These are phyloP conservation scores for Paramuricea clavata DNA, from an alignment of 92 coral and sea anemone genomes.

Conservation along the genomic window DNA sequence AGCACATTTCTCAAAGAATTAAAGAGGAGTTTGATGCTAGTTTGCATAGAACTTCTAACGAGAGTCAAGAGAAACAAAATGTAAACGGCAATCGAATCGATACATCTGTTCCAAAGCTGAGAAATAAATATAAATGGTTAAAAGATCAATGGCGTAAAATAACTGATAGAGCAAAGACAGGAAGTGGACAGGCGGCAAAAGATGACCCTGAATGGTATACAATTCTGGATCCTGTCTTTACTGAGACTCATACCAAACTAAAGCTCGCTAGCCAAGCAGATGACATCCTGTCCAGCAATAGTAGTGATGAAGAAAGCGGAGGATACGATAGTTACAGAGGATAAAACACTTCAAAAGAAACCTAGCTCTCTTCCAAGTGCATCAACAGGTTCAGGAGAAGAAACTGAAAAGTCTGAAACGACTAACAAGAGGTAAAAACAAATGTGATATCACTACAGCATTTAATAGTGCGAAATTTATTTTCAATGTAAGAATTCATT, in stretches of 20 bases:
- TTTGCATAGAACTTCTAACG: conserved; percentile 19
- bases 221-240: conserved; percentile 54
- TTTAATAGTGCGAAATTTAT: no score
- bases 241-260: conserved; percentile 38
- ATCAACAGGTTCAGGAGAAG: conserved; percentile 7
- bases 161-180: conserved; percentile 63
- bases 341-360: background rate
- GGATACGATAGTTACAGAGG: background rate
- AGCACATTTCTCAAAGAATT: conserved; percentile 52
- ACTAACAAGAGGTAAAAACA: background rate
- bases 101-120: background rate
- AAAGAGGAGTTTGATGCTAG: conserved; percentile 61
- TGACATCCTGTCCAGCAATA: conserved; percentile 41
- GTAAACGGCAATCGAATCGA: background rate
- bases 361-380: background rate
- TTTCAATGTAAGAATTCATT: no score
- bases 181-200: conserved; percentile 59
- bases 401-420: background rate
- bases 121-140: conserved; percentile 32
- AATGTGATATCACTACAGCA: background rate
- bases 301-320: conserved; percentile 45
- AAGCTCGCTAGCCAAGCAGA: conserved; percentile 63
- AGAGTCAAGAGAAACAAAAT: background rate
- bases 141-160: conserved; percentile 53
- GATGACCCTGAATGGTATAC: conserved; percentile 65